Evolutionary conservation across 92 coral and sea anemone genomes (phyloP).

Genomic region (Porites rus): DNA sequence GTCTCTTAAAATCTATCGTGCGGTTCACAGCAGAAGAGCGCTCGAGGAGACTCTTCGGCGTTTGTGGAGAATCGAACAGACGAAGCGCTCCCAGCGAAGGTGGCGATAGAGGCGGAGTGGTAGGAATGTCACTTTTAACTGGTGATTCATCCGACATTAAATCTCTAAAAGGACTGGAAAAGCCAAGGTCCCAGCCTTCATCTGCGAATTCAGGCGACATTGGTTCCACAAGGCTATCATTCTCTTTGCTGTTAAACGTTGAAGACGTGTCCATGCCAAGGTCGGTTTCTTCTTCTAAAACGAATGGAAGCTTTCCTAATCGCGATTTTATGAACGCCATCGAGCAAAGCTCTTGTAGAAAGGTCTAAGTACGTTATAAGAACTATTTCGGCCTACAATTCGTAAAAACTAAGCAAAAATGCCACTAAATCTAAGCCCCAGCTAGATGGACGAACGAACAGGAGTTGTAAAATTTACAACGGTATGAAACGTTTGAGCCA

Average conservation of each 20-base stretch:
- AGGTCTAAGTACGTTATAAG: conserved; percentile 6
- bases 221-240: conserved; percentile 15
- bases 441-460: neutral
- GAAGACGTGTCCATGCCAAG: conserved; percentile 29
- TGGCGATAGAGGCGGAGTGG: conserved; percentile 87
- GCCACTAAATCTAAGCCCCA: conserved; percentile 3
- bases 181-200: conserved; percentile 88
- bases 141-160: conserved; percentile 81
- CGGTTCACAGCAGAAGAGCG: conserved; percentile 77
- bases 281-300: conserved; percentile 54
- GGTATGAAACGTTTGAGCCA: conserved; percentile 30
- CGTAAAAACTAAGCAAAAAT: conserved; percentile 21
- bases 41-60: conserved; percentile 95
- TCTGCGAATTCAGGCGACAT: conserved; percentile 68
- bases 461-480: conserved; percentile 14
- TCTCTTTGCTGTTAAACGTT: conserved; percentile 5
- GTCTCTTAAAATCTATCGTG: conserved; percentile 64
- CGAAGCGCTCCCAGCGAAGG: conserved; percentile 94
- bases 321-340: conserved; percentile 47
- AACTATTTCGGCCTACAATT: conserved; percentile 29
- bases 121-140: conserved; percentile 47
- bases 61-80: conserved; percentile 96
- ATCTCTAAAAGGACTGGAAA: conserved; percentile 84
- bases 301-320: conserved; percentile 43
- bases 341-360: neutral